Evolutionary conservation across 2,888 invertebrate species (phyloP), one percentile per base, ranked within the genome.

Genomic region (Dynastes maya): DNA sequence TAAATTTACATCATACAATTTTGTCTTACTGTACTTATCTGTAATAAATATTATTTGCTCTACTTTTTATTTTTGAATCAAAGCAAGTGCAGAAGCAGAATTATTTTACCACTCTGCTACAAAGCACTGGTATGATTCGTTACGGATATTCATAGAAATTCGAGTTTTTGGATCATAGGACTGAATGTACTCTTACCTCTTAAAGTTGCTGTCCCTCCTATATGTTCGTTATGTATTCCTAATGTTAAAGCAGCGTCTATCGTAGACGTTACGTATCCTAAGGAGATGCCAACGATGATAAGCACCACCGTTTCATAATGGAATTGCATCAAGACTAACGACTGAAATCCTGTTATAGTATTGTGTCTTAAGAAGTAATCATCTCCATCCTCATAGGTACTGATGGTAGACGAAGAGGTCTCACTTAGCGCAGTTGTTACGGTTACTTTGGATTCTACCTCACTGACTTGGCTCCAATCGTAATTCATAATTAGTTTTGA

Each of bases 201-300:
- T 8, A 58, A 16, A 8, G 16, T 58, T 8, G 27, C 22, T 16
- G 8, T 5, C 5, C 55, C 55, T 58, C 6, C 5, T 27, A 58
- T 2, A 58, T 8, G 22, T 8, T 16, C 29, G n/a, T 78, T 32
- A 0, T n/a, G 16, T 2, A 71, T 67, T 5, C 67, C 74, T 51
- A 75, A 80, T 9, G 75, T 70, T 16, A 77, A 63, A 9, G 76
- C 22, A 8, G 61, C 27, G 27, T 80, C 80, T 1, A 79, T 45
- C 16, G 80, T 13, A 13, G 53, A 9, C n/a, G 63, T 72, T 32
- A 78, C 74, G 37, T 79, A 81, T 2, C 78, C 37, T 45, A 80
- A 9, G 27, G 64, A 81, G 29, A 80, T 79, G 2, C 80, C 71
- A 9, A n/a, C 16, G 2, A 78, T 11, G 29, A 78, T 68, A 5